These are phyloP conservation scores for Peromyscus aztecus DNA, from an alignment of 2,797 vertebrate genomes.

Conservation along the genomic window DNA sequence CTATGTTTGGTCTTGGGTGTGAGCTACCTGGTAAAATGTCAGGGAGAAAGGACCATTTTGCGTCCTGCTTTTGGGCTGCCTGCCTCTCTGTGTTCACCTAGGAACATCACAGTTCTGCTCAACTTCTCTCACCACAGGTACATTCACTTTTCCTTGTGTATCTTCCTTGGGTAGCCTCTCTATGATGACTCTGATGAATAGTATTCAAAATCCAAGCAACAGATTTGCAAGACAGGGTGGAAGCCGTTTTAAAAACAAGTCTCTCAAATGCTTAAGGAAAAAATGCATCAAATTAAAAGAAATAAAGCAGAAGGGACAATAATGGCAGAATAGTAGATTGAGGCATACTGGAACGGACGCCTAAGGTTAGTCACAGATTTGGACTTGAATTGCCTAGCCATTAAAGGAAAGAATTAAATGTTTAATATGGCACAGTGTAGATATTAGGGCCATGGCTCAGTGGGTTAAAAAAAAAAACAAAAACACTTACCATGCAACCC, in stretches of 20 bases:
- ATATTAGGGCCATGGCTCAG: neutral
- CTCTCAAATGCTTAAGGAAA: neutral
- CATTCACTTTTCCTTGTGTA: neutral
- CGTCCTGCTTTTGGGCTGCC: neutral
- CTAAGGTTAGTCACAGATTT: neutral
- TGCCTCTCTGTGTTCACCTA: neutral
- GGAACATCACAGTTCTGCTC: neutral
- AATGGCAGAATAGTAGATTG: neutral
- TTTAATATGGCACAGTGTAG: neutral
- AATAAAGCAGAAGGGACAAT: neutral
- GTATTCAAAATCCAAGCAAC: constrained; percentile 24
- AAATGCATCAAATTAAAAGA: constrained; percentile 39
- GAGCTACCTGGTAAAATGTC: neutral
- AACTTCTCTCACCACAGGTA: neutral
- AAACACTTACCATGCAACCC: neutral
- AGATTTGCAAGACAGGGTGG: neutral
- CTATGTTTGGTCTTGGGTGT: neutral
- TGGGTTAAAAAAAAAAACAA: neutral
- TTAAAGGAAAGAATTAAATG: neutral
- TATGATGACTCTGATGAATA: neutral
- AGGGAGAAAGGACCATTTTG: too few relatives aligned
- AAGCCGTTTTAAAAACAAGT: constrained; percentile 10
- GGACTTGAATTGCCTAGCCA: neutral
- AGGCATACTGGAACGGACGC: neutral
- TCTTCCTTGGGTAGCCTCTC: neutral